Conservation (phyloP, 2,888 invertebrate genomes). For the Ceriagrion tenellum region DNA sequence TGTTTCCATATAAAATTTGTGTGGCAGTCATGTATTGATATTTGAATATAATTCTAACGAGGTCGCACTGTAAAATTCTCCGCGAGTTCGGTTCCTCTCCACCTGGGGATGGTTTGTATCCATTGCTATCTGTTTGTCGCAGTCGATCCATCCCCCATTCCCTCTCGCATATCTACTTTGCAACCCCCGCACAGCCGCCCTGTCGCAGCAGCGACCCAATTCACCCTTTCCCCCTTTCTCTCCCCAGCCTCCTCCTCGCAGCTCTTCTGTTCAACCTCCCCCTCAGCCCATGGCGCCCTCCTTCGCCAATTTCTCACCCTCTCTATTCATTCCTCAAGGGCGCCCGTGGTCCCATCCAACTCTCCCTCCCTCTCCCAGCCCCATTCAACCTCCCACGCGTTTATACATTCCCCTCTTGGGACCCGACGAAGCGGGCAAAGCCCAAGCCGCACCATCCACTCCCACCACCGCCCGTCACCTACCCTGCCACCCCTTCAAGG, state of each 20-base stretch:
- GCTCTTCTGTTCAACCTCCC: background rate
- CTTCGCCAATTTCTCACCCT: slow-evolving; percentile 27
- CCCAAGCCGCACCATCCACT: background rate
- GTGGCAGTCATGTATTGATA: too few relatives aligned
- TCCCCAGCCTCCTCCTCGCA: too few relatives aligned
- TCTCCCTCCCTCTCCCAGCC: background rate
- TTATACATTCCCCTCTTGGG: background rate
- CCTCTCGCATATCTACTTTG: background rate
- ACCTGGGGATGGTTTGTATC: background rate
- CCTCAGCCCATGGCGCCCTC: background rate
- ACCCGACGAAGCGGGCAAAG: slow-evolving; percentile 30
- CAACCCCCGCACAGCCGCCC: background rate
- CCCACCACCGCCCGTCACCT: too few relatives aligned
- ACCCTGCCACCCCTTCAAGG: background rate
- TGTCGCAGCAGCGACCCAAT: background rate
- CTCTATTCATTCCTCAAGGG: slow-evolving; percentile 39
- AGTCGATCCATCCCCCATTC: background rate
- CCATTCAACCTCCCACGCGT: background rate
- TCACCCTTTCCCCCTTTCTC: background rate
- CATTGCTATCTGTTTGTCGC: slow-evolving; percentile 40
- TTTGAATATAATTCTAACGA: too few relatives aligned
- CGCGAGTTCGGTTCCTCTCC: background rate
- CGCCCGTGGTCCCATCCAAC: slow-evolving; percentile 47
- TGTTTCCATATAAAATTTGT: too few relatives aligned
- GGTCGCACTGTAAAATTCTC: too few relatives aligned